These are phyloP conservation scores for Lymantria dispar DNA, from an alignment of 2,888 invertebrate genomes.

Conservation along the genomic window DNA sequence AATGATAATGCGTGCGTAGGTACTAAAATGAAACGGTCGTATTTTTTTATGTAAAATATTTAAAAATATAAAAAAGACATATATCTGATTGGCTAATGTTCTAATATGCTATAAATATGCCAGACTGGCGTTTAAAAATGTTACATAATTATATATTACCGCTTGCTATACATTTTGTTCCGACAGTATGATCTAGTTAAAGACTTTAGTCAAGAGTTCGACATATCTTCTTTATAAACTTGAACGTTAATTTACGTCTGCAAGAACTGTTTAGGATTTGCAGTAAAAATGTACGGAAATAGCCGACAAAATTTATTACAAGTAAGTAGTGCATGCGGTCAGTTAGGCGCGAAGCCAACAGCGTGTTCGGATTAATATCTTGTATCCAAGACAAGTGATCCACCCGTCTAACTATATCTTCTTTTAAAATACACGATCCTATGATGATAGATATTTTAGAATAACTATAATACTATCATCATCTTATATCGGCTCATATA, in stretches of 20 bases:
- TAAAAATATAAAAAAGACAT: constrained; percentile 2
- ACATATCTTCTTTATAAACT: constrained; percentile 1
- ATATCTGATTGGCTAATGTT: background rate
- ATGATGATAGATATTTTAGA: background rate
- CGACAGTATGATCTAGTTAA: background rate
- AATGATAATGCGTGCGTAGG: too few relatives aligned
- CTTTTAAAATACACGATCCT: background rate
- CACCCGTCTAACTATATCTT: constrained; percentile 33
- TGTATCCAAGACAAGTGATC: constrained; percentile 49
- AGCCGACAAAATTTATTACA: constrained; percentile 57
- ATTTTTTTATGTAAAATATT: too few relatives aligned
- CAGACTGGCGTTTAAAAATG: background rate
- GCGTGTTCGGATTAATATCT: constrained; percentile 59
- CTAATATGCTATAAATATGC: background rate
- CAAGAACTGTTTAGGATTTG: constrained; percentile 24
- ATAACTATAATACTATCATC: background rate
- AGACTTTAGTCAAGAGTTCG: background rate
- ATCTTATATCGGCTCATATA: too few relatives aligned
- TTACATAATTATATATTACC: background rate
- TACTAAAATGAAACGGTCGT: too few relatives aligned
- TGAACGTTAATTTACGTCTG: constrained; percentile 4
- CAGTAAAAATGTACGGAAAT: constrained; percentile 56
- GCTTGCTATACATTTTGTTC: background rate
- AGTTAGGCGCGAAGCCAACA: constrained; percentile 68
- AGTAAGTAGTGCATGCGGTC: constrained; percentile 56